Base-by-base conservation (phyloP, 2,797 vertebrate species). In the Xenops minutus region DNA sequence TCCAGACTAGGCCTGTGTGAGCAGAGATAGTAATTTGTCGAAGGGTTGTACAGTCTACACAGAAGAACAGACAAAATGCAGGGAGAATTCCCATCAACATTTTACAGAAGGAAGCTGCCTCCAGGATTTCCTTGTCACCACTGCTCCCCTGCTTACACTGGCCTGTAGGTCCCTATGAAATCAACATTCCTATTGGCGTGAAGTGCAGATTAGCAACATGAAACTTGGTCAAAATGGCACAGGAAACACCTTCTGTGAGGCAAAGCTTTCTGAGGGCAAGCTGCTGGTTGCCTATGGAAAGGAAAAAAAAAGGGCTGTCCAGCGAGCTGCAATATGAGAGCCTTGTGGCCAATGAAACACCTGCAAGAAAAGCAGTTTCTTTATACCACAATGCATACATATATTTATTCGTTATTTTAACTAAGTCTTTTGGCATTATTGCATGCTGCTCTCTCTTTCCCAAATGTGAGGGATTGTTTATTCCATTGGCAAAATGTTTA, bases 101-200 rank as follows among this genome's bases (percentile, higher is more conserved):
- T 59, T 64, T 37, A 14, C 14, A 29, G 10, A 29, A 14, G 37
- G 34, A 51, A 61, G 17, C 37, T 71, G 49, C 32, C 34, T 66
- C 61, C 49, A 55, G 24, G 36, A 12, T 29, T 76, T 32, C 58
- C 87, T 30, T 11, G 8, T 48, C 56, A n/a, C 24, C 19, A 39
- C 20, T 77, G 8, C 48, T 77, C 12, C 18, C 37, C 19, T 26
- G 17, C 36, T 72, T 41, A 29, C 54, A 30, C 32, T 27, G 19
- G 8, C 43, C 75, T 29, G 43, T 59, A 46, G 84, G 29, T 24
- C 9, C 4, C 9, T 5, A 7, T 26, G 18, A 77, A 64, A 32
- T 46, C 32, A 64, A 20, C 12, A 12, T 2, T 21, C 12, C 18
- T 43, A 2, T 3, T 43, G 41, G 8, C 0, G 0, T 62, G 36